These are phyloP conservation scores for Batillaria attramentaria DNA, from an alignment of 1,140 invertebrate genomes.

Conservation along the genomic window DNA sequence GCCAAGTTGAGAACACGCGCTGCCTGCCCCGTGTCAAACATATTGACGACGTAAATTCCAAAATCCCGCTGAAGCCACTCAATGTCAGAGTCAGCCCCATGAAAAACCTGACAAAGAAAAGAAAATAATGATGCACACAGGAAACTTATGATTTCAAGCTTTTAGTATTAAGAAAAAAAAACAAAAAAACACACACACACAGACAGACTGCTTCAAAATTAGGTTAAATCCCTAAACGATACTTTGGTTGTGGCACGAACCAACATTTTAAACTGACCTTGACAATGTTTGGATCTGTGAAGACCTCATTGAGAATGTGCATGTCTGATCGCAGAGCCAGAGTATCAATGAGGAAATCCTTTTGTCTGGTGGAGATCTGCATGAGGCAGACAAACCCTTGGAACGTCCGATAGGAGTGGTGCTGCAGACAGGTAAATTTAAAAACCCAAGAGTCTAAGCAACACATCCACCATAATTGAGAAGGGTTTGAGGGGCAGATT, in stretches of 20 bases:
- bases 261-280: slow-evolving; percentile 82
- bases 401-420: slow-evolving; percentile 87
- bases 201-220: too few species aligned
- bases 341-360: slow-evolving; percentile 95
- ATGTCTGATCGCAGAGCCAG: slow-evolving; percentile 87
- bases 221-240: too few species aligned
- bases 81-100: slow-evolving; percentile 92
- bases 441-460: too few species aligned
- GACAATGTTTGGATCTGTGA: slow-evolving; percentile 91
- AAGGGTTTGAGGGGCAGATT: too few species aligned
- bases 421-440: slow-evolving; percentile 73
- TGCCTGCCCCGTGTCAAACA: slow-evolving; percentile 97
- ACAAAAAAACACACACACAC: too few species aligned
- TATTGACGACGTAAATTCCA: slow-evolving; percentile 94
- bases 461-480: too few species aligned
- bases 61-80: slow-evolving; percentile 97
- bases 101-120: slow-evolving; percentile 81
- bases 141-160: too few species aligned
- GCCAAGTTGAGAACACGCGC: slow-evolving; percentile 81
- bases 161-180: too few species aligned
- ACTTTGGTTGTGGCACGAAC: background rate
- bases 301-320: slow-evolving; percentile 89
- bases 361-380: slow-evolving; percentile 90
- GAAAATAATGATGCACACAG: background rate
- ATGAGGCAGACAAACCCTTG: slow-evolving; percentile 90